Evolutionary conservation across 2,888 invertebrate genomes (phyloP), one percentile per base, ranked within the genome.

Genomic region (Agriopis aurantiaria): DNA sequence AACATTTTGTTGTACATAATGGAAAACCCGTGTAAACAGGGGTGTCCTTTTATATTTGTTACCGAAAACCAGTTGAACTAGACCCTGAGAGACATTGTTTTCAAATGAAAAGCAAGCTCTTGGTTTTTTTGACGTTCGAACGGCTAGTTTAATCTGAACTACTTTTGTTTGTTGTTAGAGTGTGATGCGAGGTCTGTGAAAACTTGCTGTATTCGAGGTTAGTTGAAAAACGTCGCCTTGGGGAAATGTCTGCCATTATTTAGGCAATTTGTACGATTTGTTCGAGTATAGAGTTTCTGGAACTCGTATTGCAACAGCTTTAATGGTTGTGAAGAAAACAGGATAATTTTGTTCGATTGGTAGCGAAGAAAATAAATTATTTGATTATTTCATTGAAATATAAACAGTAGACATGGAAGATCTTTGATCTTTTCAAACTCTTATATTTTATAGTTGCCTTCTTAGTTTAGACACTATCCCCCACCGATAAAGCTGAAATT

Each of bases 1-100:
- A 48, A 62, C 58, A 62, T 66, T 71, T 71, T 66, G 63, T 71
- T 63, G 46, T 53, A 66, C 63, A 67, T 69, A 71, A 71, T 67
- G 70, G 66, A 66, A 63, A 71, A 71, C 48, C 49, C 63, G 23
- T 71, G 70, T 71, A 63, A 71, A 67, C 66, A 67, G 10, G 55
- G 55, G 63, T 70, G 66, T 71, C 70, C 67, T 64, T 66, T 64
- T 66, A 71, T 61, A 67, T 66, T 71, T 49, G 66, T 3, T 56
- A 12, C 52, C 45, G 12, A 51, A 55, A 49, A 45, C 63, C 63
- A 63, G 49, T 6, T 1, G n/a, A 41, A 11, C 40, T n/a, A 56
- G 59, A 56, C 43, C 70, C 17, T 12, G 7, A 45, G 17, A 65
- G 46, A 40, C 10, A 23, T 62, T 65, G 46, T 51, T 41, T 61